These are phyloP conservation scores for Myoxocephalus aenaeus DNA, from an alignment of 2,797 vertebrate genomes.

Conservation along the genomic window DNA sequence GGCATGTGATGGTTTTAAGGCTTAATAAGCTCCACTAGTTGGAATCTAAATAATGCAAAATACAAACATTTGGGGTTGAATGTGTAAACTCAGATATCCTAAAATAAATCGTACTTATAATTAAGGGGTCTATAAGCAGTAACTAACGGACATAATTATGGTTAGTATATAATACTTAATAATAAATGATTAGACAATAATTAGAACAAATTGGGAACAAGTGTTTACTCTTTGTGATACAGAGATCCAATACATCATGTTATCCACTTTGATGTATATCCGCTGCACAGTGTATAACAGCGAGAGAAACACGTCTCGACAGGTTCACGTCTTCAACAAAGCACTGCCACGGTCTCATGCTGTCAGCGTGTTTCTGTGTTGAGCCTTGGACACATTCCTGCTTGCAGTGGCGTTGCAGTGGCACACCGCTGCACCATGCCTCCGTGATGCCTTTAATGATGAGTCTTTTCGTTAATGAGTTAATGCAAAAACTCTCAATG, in stretches of 20 bases:
- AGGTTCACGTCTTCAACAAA: conserved; percentile 42
- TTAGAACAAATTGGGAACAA: conserved; percentile 15
- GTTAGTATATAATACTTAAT: neutral
- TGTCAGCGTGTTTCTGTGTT: conserved; percentile 36
- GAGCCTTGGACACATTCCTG: conserved; percentile 70
- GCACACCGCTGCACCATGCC: conserved; percentile 62
- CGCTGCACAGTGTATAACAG: conserved; percentile 18
- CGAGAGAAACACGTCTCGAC: conserved; percentile 19
- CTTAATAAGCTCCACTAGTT: neutral
- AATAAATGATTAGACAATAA: neutral
- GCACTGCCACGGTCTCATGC: conserved; percentile 40
- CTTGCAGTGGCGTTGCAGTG: conserved; percentile 55
- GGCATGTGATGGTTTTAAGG: conserved; percentile 25
- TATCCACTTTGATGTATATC: conserved; percentile 23
- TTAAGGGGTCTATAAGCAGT: neutral
- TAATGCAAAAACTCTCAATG: conserved; percentile 98
- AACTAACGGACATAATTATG: neutral
- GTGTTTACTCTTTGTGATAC: neutral
- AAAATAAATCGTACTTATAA: neutral
- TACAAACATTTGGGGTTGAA: neutral
- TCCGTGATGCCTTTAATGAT: conserved; percentile 88
- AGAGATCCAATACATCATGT: neutral
- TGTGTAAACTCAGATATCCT: neutral
- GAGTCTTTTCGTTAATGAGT: conserved; percentile 98
- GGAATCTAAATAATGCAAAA: conserved; percentile 6